Evolutionary conservation across 2,888 invertebrate species (phyloP).

Genomic region (Cabera pusaria): DNA sequence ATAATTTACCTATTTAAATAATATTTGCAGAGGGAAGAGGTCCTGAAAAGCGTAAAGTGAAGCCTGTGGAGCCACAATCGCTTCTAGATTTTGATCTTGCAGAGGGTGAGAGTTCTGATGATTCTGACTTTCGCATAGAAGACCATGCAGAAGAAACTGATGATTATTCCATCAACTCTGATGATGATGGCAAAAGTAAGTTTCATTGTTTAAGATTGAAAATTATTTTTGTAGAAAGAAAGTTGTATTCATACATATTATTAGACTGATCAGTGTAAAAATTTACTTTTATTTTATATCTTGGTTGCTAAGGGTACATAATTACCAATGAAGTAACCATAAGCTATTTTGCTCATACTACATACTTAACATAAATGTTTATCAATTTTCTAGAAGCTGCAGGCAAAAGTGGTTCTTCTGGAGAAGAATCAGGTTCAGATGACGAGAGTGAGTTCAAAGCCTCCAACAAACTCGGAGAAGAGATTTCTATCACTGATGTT

Average conservation of each 20-base stretch:
- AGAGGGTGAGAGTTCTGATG: slow-evolving; percentile 96
- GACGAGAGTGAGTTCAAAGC: slow-evolving; percentile 60
- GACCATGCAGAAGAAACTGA: slow-evolving; percentile 92
- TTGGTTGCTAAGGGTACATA: too few species aligned
- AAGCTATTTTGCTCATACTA: too few species aligned
- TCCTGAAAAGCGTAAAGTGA: slow-evolving; percentile 91
- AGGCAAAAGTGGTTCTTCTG: slow-evolving; percentile 54
- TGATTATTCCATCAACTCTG: slow-evolving; percentile 87
- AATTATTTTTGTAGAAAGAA: too few species aligned
- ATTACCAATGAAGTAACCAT: too few species aligned
- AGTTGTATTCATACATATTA: too few species aligned
- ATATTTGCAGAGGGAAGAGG: slow-evolving; percentile 83
- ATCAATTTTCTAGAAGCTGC: slow-evolving; percentile 43
- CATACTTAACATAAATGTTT: too few species aligned
- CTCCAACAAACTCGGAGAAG: slow-evolving; percentile 63
- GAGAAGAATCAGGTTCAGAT: slow-evolving; percentile 69
- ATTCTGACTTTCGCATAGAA: slow-evolving; percentile 96
- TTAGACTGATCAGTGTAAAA: too few species aligned
- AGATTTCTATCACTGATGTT: slow-evolving; percentile 62
- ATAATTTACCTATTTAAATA: neutral
- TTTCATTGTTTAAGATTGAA: too few species aligned
- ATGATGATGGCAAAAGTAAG: slow-evolving; percentile 85
- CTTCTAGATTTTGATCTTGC: slow-evolving; percentile 92
- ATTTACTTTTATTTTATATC: too few species aligned
- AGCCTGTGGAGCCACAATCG: slow-evolving; percentile 90